phyloP scores from a whole-genome alignment of 2,888 invertebrate species.

The Meandrusa payeni region DNA sequence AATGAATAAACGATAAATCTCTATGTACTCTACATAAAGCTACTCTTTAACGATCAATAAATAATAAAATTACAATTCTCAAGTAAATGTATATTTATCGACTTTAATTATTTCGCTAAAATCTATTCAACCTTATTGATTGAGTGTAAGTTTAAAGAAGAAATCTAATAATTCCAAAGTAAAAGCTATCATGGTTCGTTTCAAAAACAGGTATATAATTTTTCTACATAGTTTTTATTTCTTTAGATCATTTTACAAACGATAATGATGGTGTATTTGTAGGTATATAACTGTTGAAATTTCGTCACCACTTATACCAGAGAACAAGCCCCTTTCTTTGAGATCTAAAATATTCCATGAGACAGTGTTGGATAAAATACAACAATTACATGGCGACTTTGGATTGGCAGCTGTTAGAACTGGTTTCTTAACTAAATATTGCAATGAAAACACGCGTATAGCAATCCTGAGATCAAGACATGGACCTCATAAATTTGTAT shows the following conservation, averaged over 20 bases:
- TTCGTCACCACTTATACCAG: conserved; percentile 65
- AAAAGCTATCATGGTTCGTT: conserved; percentile 83
- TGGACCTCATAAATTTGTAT: conserved; percentile 87
- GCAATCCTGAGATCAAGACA: conserved; percentile 87
- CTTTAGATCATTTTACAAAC: too few species aligned
- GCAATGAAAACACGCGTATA: conserved; percentile 87
- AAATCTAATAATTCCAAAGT: too few species aligned
- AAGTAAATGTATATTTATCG: too few species aligned
- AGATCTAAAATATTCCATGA: conserved; percentile 77
- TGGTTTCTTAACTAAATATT: conserved; percentile 89
- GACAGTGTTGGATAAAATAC: conserved; percentile 82
- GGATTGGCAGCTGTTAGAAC: conserved; percentile 85
- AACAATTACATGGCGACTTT: conserved; percentile 88
- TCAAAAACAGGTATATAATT: conserved; percentile 81
- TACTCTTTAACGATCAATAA: too few species aligned
- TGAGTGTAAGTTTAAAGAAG: too few species aligned
- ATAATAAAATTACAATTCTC: too few species aligned
- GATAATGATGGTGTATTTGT: too few species aligned
- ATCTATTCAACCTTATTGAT: too few species aligned
- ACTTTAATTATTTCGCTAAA: too few species aligned
- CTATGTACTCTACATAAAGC: too few species aligned
- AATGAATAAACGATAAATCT: too few species aligned
- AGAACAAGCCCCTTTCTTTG: conserved; percentile 69
- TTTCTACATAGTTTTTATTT: too few species aligned
- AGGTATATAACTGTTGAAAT: conserved; percentile 88